These are phyloP conservation scores for Ophion slaviceki DNA, from an alignment of 2,888 invertebrate species.

Conservation along the genomic window DNA sequence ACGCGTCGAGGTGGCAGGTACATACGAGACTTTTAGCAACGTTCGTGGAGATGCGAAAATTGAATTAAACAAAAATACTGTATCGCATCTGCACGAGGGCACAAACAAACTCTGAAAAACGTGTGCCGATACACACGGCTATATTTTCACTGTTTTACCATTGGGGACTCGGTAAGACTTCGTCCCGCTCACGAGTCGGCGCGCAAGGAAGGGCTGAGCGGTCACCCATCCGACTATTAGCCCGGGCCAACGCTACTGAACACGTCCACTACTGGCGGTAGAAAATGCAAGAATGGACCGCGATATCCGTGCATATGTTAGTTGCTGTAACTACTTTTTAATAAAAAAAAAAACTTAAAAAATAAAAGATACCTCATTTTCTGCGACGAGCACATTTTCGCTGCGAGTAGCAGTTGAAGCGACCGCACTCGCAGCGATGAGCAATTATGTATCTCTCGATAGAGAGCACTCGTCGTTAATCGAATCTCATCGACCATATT, in stretches of 20 bases:
- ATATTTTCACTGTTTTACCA: not conserved
- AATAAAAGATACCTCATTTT: not conserved
- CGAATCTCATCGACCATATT: conserved; percentile 51
- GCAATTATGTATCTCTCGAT: conserved; percentile 50
- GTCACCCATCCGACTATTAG: not conserved
- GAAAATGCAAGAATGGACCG: not conserved
- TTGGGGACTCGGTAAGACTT: too few species aligned
- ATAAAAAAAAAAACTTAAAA: not conserved
- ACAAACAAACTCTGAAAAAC: not conserved
- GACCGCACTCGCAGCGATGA: not conserved
- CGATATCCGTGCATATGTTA: not conserved
- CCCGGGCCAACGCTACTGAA: not conserved
- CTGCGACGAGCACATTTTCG: not conserved
- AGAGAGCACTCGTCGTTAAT: conserved; percentile 56
- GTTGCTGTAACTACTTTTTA: not conserved
- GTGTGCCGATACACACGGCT: not conserved
- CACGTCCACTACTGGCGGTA: not conserved
- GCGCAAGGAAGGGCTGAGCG: not conserved
- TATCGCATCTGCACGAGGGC: not conserved
- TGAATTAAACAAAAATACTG: not conserved
- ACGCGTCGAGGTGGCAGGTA: not conserved
- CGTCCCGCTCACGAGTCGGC: too few species aligned
- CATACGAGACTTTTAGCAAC: not conserved
- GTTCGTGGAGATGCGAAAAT: not conserved
- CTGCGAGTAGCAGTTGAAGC: not conserved